Percentiles rank a stretch among this genome's conserved stretches.
phyloP scores from a whole-genome alignment of 2,797 vertebrate genomes.

The Hemitrygon akajei region DNA sequence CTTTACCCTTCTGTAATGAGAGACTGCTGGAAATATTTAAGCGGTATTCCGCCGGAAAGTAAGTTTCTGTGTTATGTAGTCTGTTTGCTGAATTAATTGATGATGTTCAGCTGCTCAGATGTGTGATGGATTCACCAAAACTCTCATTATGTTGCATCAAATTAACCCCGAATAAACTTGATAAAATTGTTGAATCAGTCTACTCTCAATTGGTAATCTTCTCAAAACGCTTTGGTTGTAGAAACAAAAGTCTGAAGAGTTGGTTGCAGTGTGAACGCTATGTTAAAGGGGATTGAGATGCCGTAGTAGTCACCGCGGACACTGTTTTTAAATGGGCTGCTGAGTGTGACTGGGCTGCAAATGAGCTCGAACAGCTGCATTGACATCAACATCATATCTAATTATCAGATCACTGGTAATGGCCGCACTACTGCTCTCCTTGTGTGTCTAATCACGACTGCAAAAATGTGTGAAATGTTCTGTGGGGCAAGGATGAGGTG shows the following conservation, averaged over 20 bases:
- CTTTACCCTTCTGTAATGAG: neutral
- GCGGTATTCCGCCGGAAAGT: too few species aligned
- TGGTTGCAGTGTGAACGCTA: neutral
- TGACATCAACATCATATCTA: neutral
- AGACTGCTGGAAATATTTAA: too few species aligned
- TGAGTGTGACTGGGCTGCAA: neutral
- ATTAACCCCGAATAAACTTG: neutral
- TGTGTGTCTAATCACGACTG: neutral
- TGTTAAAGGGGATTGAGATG: neutral
- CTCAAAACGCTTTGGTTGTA: neutral
- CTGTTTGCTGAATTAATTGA: neutral
- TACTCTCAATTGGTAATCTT: neutral
- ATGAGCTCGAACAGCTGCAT: neutral
- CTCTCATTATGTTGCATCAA: neutral
- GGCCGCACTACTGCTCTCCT: neutral
- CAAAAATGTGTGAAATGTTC: neutral
- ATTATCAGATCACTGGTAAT: slow-evolving; percentile 6
- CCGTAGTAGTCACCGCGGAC: neutral
- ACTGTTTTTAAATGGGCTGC: neutral
- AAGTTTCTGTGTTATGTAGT: neutral
- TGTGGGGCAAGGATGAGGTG: neutral
- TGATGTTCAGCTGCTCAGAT: neutral
- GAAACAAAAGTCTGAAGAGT: neutral
- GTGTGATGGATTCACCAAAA: neutral
- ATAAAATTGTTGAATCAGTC: neutral